A percentile compares a stretch with the other conserved stretches of the same genome.
Conservation (phyloP, 1,140 invertebrate species). For the Drosophila sproati region DNA sequence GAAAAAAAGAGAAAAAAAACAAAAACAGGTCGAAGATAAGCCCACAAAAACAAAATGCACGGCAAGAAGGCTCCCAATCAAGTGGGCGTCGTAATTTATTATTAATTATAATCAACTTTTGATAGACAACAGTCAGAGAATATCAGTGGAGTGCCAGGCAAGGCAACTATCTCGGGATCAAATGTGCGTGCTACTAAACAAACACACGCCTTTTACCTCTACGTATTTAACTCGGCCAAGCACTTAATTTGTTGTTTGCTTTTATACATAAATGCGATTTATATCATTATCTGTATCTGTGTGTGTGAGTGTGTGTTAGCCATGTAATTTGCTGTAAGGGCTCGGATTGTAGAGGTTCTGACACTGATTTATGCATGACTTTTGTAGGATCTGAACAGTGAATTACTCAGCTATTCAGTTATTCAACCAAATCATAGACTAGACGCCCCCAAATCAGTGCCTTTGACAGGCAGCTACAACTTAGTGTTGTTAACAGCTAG, state of each 20-base stretch:
- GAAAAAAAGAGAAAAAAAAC: conserved; percentile 16
- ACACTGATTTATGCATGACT: conserved; percentile 44
- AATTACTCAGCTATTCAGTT: conserved; percentile 1
- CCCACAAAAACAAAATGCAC: conserved; percentile 45
- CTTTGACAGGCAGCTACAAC: conserved; percentile 65
- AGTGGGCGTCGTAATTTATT: conserved; percentile 64
- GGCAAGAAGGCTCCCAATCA: conserved; percentile 4
- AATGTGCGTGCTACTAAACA: conserved; percentile 72
- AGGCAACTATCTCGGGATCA: conserved; percentile 52
- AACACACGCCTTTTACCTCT: conserved; percentile 44
- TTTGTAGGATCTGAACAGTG: background rate
- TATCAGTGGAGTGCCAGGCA: background rate
- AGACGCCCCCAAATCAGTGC: conserved; percentile 29
- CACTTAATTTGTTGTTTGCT: conserved; percentile 49
- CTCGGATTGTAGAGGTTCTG: conserved; percentile 17
- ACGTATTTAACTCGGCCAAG: conserved; percentile 18
- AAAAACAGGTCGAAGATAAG: conserved; percentile 44
- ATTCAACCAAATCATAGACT: conserved; percentile 33
- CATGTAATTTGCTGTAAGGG: conserved; percentile 23
- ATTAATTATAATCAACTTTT: conserved; percentile 62
- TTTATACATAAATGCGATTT: conserved; percentile 59
- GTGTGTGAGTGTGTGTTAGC: background rate
- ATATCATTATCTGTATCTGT: conserved; percentile 45
- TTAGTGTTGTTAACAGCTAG: conserved; percentile 80
- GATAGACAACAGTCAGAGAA: conserved; percentile 44